A percentile compares a stretch with the other conserved stretches of the same genome.
Evolutionary conservation across 2,113 vertebrate genomes (phyloP).

Genomic region (Alaudala cheleensis): DNA sequence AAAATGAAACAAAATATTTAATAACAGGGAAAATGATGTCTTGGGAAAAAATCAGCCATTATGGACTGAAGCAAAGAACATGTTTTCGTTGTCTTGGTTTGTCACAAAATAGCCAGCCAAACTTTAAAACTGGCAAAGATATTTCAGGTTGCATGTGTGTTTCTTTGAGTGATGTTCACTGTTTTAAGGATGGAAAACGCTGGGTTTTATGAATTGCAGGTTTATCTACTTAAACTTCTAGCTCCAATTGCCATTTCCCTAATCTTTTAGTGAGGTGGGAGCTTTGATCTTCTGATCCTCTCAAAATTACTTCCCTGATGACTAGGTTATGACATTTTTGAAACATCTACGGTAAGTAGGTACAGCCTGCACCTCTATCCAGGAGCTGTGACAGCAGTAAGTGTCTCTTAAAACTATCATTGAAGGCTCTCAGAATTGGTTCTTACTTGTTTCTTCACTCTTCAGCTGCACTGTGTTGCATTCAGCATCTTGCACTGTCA

Average conservation of each 20-base stretch:
- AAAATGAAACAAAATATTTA: neutral
- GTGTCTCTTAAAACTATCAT: neutral
- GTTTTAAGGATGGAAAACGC: neutral
- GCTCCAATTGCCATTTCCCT: neutral
- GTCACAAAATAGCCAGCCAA: neutral
- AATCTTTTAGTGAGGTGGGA: neutral
- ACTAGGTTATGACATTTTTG: neutral
- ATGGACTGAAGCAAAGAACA: neutral
- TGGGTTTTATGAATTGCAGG: neutral
- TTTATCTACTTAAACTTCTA: neutral
- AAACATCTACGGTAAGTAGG: neutral
- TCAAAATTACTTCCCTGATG: neutral
- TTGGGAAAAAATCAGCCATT: neutral
- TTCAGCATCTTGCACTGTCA: neutral
- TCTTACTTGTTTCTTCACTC: neutral
- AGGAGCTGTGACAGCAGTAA: neutral
- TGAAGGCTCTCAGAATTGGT: neutral
- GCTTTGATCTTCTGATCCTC: neutral
- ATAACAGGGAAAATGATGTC: neutral
- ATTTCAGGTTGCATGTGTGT: neutral
- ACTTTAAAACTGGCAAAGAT: neutral
- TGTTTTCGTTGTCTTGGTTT: neutral
- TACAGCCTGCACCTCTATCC: neutral
- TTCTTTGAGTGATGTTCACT: neutral
- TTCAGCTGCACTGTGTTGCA: accelerated